These are phyloP conservation scores for Chrysogorgia sp. DNA, from an alignment of 92 coral and sea anemone genomes.

Conservation along the genomic window DNA sequence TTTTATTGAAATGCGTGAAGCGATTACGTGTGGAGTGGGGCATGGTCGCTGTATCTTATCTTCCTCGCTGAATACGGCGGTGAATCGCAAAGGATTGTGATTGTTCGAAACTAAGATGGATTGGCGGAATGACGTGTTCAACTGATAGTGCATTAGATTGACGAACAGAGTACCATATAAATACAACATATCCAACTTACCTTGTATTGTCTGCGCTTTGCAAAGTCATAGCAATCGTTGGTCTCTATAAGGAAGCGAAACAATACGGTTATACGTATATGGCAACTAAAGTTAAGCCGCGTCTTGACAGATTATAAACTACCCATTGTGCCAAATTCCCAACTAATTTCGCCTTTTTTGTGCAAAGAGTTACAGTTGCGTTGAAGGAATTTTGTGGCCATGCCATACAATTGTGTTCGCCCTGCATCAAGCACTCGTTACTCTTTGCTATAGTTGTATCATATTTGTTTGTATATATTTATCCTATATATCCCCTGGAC, in stretches of 20 bases:
- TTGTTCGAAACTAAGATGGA: neutral
- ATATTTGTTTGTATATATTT: constrained; percentile 3
- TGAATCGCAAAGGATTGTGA: neutral
- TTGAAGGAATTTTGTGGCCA: constrained; percentile 1
- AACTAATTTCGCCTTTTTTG: neutral
- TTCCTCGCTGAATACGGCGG: constrained; percentile 1
- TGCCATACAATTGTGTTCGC: neutral
- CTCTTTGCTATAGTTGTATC: too few relatives aligned
- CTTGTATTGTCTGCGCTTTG: neutral
- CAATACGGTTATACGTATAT: neutral
- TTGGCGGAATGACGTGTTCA: neutral
- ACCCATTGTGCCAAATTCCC: neutral
- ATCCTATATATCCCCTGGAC: neutral
- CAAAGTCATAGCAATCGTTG: neutral
- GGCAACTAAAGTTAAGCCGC: neutral
- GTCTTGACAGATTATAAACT: neutral
- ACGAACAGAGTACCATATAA: neutral
- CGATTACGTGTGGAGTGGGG: neutral
- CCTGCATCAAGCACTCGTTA: neutral
- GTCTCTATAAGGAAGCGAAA: neutral
- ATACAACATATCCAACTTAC: neutral
- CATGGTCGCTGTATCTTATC: neutral
- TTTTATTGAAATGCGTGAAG: neutral
- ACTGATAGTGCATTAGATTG: neutral
- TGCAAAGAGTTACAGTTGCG: constrained; percentile 1